Evolutionary conservation across 2,888 invertebrate genomes (phyloP).

Genomic region (Siphlonurus alternatus): DNA sequence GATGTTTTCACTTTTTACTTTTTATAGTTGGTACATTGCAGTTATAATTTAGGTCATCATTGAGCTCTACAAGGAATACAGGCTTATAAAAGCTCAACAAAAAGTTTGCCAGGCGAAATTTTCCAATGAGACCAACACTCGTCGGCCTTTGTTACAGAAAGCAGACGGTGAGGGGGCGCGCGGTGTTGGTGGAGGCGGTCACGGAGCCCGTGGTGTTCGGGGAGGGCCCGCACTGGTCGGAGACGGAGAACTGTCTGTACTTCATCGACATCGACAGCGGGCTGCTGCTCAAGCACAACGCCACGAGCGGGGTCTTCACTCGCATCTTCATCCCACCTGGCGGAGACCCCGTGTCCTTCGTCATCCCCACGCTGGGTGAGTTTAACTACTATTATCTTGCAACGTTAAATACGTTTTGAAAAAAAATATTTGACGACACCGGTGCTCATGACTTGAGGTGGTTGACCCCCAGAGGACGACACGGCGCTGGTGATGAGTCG

Average conservation of each 20-base stretch:
- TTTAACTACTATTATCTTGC: no score
- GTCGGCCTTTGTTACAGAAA: no score
- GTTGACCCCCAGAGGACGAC: not conserved
- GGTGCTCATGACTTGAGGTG: no score
- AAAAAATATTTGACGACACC: no score
- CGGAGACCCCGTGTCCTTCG: not conserved
- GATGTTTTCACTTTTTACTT: no score
- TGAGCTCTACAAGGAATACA: no score
- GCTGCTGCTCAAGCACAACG: constrained; percentile 34
- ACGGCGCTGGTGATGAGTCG: not conserved
- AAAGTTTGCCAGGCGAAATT: no score
- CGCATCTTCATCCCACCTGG: constrained; percentile 1
- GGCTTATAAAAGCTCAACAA: no score
- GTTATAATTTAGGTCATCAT: no score
- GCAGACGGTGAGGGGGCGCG: not conserved
- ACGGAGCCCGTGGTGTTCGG: constrained; percentile 26
- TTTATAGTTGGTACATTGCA: no score
- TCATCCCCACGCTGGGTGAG: not conserved
- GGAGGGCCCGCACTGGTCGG: constrained; percentile 47
- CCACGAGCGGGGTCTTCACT: constrained; percentile 23
- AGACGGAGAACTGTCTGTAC: constrained; percentile 34
- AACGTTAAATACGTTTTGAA: no score
- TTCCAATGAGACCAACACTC: no score
- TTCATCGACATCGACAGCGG: constrained; percentile 40
- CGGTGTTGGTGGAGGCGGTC: constrained; percentile 13